Conservation (phyloP, 2,888 invertebrate species). For the Argyresthia albistria region DNA sequence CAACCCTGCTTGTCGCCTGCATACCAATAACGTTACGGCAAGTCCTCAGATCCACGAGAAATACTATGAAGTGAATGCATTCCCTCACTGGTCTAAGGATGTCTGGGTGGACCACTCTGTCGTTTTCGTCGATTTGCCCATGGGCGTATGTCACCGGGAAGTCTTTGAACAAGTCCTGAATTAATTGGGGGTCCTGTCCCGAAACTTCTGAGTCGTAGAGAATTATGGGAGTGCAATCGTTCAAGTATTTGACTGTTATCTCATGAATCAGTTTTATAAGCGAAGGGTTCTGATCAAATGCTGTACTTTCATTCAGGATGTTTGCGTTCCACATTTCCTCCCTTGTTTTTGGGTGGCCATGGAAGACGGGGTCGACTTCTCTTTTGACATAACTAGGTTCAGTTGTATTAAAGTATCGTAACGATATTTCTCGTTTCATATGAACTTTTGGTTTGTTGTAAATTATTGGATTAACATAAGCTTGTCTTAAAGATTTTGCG, state of each 20-base stretch:
- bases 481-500: neutral
- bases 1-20: constrained; percentile 75
- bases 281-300: constrained; percentile 69
- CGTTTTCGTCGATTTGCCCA: constrained; percentile 70
- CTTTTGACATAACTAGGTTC: constrained; percentile 25
- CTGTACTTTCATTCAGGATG: constrained; percentile 47
- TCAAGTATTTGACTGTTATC: constrained; percentile 72
- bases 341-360: constrained; percentile 71
- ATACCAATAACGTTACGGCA: constrained; percentile 73
- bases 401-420: constrained; percentile 14
- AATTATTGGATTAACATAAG: neutral
- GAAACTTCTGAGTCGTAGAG: constrained; percentile 77
- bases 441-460: constrained; percentile 3
- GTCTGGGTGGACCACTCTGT: constrained; percentile 52
- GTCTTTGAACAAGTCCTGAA: constrained; percentile 70
- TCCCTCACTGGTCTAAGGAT: constrained; percentile 48
- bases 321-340: constrained; percentile 66
- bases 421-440: constrained; percentile 6
- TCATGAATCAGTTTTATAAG: constrained; percentile 73
- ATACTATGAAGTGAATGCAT: constrained; percentile 78
- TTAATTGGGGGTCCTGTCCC: constrained; percentile 63
- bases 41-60: constrained; percentile 75
- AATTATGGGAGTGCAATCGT: constrained; percentile 76
- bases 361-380: constrained; percentile 63
- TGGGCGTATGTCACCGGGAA: constrained; percentile 74